Evolutionary conservation across 2,888 invertebrate genomes (phyloP).

Genomic region (Himalopsyche tibetana): DNA sequence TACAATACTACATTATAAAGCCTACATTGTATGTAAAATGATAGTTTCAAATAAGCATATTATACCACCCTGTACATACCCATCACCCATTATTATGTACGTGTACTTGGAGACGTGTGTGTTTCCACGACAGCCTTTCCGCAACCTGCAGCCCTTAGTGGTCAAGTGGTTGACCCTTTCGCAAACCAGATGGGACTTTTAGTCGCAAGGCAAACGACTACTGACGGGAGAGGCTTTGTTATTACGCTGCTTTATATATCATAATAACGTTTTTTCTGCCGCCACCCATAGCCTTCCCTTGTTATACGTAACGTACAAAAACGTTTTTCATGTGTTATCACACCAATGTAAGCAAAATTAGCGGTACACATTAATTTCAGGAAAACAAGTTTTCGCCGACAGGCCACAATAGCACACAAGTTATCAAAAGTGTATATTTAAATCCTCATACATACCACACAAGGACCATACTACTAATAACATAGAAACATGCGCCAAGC

Average conservation of each 20-base stretch:
- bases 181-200: slow-evolving; percentile 34
- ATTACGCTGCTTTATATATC: slow-evolving; percentile 31
- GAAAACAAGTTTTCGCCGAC: neutral
- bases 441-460: too few species aligned
- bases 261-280: slow-evolving; percentile 30
- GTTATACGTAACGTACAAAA: neutral
- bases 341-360: neutral
- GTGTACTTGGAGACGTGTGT: neutral
- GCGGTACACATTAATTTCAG: slow-evolving; percentile 19
- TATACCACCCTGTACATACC: neutral
- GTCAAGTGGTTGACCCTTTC: slow-evolving; percentile 42
- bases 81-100: neutral
- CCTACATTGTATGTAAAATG: too few species aligned
- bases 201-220: slow-evolving; percentile 6
- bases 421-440: too few species aligned
- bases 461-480: too few species aligned
- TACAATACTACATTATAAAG: too few species aligned
- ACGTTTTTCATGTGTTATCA: slow-evolving; percentile 27
- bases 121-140: slow-evolving; percentile 26
- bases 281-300: neutral
- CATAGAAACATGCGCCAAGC: too few species aligned
- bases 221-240: slow-evolving; percentile 36
- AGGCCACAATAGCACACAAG: neutral
- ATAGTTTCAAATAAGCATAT: too few species aligned
- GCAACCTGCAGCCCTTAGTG: slow-evolving; percentile 19